Evolutionary conservation across 2,888 invertebrate genomes (phyloP).

Genomic region (Bimastos eiseni): DNA sequence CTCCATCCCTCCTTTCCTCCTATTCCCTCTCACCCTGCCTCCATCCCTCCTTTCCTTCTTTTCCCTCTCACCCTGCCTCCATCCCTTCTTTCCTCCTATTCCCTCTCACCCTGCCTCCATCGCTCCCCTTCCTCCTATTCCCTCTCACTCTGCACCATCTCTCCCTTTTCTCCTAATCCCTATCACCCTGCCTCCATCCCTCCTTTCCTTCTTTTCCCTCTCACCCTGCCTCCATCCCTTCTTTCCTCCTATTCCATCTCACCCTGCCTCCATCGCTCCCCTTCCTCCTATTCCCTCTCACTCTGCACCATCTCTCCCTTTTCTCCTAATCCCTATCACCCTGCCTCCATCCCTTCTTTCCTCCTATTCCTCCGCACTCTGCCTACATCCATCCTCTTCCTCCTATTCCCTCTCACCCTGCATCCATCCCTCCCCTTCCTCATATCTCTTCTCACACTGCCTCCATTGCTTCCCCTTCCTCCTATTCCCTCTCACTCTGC

Average conservation of each 20-base stretch:
- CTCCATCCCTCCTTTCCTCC: no score
- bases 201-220: no score
- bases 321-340: neutral
- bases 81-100: no score
- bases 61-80: neutral
- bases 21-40: no score
- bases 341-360: neutral
- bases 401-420: no score
- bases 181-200: neutral
- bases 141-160: no score
- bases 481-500: neutral
- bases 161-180: no score
- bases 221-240: neutral
- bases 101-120: neutral
- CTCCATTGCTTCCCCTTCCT: no score
- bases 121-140: neutral
- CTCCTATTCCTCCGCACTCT: neutral
- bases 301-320: neutral
- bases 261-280: neutral
- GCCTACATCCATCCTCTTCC: neutral
- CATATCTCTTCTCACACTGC: neutral
- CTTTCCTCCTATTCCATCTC: neutral
- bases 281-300: neutral
- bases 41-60: neutral
- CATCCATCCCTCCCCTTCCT: neutral